Percentiles rank a stretch among this genome's conserved stretches.
Conservation (phyloP, 1,140 invertebrate species). For the Drosophila arizonae region DNA sequence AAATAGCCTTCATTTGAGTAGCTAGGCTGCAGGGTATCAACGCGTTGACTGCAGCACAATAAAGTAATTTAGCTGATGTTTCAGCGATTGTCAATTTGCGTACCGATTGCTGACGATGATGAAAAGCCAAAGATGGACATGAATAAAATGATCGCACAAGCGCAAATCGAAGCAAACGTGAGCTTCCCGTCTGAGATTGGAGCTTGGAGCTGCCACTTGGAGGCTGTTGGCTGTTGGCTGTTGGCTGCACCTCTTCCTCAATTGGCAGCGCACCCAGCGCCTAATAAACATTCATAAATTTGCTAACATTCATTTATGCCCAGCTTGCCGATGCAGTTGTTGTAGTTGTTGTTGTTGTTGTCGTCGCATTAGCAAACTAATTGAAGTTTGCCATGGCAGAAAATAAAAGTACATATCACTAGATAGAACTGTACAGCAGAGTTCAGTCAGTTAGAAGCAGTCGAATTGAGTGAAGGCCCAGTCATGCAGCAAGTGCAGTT, state of each 20-base stretch:
- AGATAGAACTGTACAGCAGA: slow-evolving; percentile 20
- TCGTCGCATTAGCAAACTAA: slow-evolving; percentile 58
- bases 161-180: slow-evolving; percentile 12
- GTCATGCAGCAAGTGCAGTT: not conserved
- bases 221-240: slow-evolving; percentile 9
- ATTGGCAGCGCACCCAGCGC: slow-evolving; percentile 63
- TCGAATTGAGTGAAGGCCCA: no score
- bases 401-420: slow-evolving; percentile 18
- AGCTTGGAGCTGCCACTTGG: slow-evolving; percentile 7
- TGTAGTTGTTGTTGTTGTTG: slow-evolving; percentile 12
- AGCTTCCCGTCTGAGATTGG: slow-evolving; percentile 7
- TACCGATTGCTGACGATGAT: slow-evolving; percentile 7
- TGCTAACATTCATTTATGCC: slow-evolving; percentile 34
- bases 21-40: not conserved
- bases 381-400: slow-evolving; percentile 50
- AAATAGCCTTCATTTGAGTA: not conserved
- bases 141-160: slow-evolving; percentile 17
- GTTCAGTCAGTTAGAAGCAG: slow-evolving; percentile 1
- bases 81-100: slow-evolving; percentile 42
- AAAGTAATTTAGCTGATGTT: slow-evolving; percentile 2
- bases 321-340: not conserved
- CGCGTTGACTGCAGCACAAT: not conserved
- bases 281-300: slow-evolving; percentile 60
- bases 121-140: slow-evolving; percentile 59
- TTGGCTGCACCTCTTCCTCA: slow-evolving; percentile 71